Evolutionary conservation across 2,888 invertebrate species (phyloP), one percentile per base, ranked within the genome.

Genomic region (Melieria crassipennis): DNA sequence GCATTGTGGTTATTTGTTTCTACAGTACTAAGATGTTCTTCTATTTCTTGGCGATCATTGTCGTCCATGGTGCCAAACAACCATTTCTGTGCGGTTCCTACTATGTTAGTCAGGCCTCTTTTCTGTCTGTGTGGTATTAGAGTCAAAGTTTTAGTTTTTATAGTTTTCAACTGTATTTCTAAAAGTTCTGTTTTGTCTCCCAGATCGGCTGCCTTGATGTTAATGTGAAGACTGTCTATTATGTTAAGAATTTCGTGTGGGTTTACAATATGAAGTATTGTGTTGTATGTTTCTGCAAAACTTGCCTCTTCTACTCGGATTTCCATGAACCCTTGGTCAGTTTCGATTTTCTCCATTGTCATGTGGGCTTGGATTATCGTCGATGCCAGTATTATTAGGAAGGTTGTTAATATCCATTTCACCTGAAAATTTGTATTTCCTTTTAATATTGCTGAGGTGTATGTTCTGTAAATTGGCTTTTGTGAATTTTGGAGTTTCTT

Each of bases 311-410:
- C 58, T 42, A 58, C 11, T 43, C n/a, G 42, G 6, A 60, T 60
- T 43, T 7, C 43, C 16, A 60, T 60, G n/a, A n/a, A 60, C 45
- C 60, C 43, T 42, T 43, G 11, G 5, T 60, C n/a, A n/a, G 43
- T 60, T 60, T 60, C 43, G n/a, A 60, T 43, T 60, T 60, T 60
- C 43, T 43, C 60, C 45, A 60, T 60, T 60, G 60, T 60, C n/a
- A 43, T 45, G 42, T 60, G 60, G 11, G 42, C 45, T 45, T 45
- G 43, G 11, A 0, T n/a, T n/a, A 57, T 9, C 30, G 60, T 43
- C 43, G 43, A 6, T 60, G 60, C 42, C 60, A 60, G 60, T 11
- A 43, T 60, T 42, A 60, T 13, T n/a, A 43, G 60, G 30, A 30
- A 30, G 30, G 30, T 30, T 30, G 30, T 50, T 50, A 10, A 50